Evolutionary conservation across 2,113 vertebrate species (phyloP), one percentile per base, ranked within the genome.

Genomic region (Casuarius casuarius): DNA sequence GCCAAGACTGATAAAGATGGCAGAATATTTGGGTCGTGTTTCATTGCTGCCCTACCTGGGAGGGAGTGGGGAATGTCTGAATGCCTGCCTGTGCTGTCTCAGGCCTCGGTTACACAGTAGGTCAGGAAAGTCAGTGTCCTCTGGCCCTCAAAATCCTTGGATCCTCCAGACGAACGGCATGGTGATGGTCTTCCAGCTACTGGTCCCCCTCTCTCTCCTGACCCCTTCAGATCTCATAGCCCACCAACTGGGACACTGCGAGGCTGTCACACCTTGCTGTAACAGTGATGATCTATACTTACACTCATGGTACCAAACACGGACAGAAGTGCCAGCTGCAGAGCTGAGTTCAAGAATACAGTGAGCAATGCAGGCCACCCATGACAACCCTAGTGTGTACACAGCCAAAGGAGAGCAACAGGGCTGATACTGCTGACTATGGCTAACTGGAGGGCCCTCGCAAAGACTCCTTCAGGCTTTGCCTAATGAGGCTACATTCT

Each of bases 1-100:
- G 67, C 88, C 21, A 7, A 90, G 75, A 52, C 52, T 88, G 94
- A 96, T 96, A 96, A 93, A 92, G 70, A 33, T 68, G 70, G 63
- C 66, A 83, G 77, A 90, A 89, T n/a, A 74, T 84, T 87, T 91
- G 92, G 58, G 61, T 85, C 90, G 40, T 3, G 0, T 97, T 96
- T 96, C 90, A 35, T 54, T 62, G 79, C 5, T 9, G 75, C 16
- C n/a, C 70, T 65, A 9, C 63, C 51, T 67, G 74, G 59, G 66
- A 42, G n/a, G 63, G 67, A 74, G 44, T 0, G 0, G 51, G 29
- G 48, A 78, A 14, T 49, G n/a, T 21, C 42, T 25, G 54, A 87
- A 76, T 1, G 3, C 59, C 68, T 74, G 44, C 40, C 46, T 5
- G 0, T 5, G 7, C 40, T 3, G 0, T 51, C 48, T 63, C 35